Conservation (phyloP, 2,888 invertebrate genomes). For the Ypsolopha scabrella region DNA sequence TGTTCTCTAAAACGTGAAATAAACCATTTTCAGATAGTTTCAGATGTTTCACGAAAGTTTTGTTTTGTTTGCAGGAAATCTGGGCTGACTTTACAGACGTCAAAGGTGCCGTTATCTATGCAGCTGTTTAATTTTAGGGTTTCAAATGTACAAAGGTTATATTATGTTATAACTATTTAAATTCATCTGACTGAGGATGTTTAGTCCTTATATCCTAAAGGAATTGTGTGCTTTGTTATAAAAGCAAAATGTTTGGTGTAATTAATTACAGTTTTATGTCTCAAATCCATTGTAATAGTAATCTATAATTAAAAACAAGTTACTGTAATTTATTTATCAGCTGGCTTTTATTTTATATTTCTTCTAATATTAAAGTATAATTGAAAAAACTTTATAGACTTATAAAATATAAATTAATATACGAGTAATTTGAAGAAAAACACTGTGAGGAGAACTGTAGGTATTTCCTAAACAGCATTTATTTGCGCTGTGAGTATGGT, state of each 20-base stretch:
- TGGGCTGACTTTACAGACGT: slow-evolving; percentile 2
- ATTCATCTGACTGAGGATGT: background rate
- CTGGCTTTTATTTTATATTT: too few species aligned
- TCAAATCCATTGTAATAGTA: background rate
- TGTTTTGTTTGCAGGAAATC: slow-evolving; percentile 11
- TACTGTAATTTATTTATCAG: background rate
- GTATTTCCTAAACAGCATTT: too few species aligned
- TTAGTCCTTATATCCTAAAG: too few species aligned
- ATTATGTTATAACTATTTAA: background rate
- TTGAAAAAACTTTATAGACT: too few species aligned
- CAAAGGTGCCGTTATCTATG: slow-evolving; percentile 9
- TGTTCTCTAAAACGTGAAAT: background rate
- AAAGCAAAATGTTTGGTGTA: background rate
- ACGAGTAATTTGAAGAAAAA: too few species aligned
- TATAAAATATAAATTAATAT: too few species aligned
- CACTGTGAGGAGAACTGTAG: too few species aligned
- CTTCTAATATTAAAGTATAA: too few species aligned
- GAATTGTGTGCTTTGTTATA: too few species aligned
- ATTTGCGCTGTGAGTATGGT: too few species aligned
- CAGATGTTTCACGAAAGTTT: background rate
- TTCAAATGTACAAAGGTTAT: background rate
- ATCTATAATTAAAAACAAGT: background rate
- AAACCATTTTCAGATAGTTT: too few species aligned
- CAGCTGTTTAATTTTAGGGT: slow-evolving; percentile 7
- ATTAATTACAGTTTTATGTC: too few species aligned